These are phyloP conservation scores for Morpho deidamia DNA, from an alignment of 2,888 invertebrate species.

Conservation along the genomic window DNA sequence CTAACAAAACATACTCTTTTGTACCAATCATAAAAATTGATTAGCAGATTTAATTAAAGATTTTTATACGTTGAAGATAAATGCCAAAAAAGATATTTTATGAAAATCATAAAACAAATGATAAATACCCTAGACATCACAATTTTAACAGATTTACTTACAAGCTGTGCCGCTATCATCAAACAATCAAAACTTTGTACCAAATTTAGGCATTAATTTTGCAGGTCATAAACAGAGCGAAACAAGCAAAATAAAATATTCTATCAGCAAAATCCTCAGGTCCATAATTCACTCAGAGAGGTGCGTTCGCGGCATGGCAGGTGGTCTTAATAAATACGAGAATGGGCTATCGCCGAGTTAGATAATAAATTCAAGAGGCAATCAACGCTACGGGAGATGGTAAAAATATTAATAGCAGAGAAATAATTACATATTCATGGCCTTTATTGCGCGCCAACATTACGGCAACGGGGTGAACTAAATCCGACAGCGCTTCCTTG, in stretches of 20 bases:
- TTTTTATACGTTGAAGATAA: too few relatives aligned
- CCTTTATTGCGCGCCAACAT: conserved; percentile 43
- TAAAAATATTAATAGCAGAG: conserved; percentile 77
- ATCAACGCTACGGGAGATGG: conserved; percentile 72
- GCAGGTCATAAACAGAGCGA: conserved; percentile 48
- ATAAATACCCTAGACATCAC: too few relatives aligned
- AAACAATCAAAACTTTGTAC: not conserved
- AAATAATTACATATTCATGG: conserved; percentile 77
- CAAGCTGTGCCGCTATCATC: not conserved
- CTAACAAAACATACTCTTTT: too few relatives aligned
- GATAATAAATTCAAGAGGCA: conserved; percentile 78
- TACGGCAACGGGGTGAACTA: conserved; percentile 42
- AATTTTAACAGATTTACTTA: not conserved
- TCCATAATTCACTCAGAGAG: conserved; percentile 69
- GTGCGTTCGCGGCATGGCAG: conserved; percentile 62
- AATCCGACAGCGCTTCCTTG: conserved; percentile 44
- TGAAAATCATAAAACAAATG: too few relatives aligned
- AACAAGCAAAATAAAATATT: conserved; percentile 70
- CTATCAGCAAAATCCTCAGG: conserved; percentile 68
- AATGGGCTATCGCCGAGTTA: conserved; percentile 69
- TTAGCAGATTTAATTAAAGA: too few relatives aligned
- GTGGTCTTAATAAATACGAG: conserved; percentile 78
- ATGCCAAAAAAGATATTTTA: too few relatives aligned
- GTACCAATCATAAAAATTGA: too few relatives aligned
- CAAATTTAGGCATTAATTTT: conserved; percentile 34